These are phyloP conservation scores for Drepana arcuata DNA, from an alignment of 1,140 invertebrate species.

Conservation along the genomic window DNA sequence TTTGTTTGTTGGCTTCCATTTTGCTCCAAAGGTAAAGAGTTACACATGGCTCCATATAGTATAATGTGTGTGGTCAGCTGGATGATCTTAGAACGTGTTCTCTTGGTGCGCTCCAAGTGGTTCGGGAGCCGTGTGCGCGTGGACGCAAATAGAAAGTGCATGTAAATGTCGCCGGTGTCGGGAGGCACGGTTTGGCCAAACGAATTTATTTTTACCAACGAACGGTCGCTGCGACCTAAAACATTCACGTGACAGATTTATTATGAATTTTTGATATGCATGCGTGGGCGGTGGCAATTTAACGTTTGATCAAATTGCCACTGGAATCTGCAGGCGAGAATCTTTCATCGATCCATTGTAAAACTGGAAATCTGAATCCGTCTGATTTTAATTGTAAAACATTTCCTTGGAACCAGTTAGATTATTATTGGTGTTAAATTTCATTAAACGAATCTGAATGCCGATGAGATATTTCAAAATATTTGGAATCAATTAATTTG, in stretches of 20 bases:
- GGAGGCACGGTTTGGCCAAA: conserved; percentile 18
- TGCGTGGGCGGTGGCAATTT: conserved; percentile 16
- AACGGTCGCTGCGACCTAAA: conserved; percentile 31
- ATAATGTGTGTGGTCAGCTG: too few relatives aligned
- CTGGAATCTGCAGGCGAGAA: conserved; percentile 6
- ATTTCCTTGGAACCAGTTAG: too few relatives aligned
- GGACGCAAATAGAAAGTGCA: conserved; percentile 58
- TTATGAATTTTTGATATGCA: conserved; percentile 43
- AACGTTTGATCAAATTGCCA: conserved; percentile 13
- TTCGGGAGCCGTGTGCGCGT: conserved; percentile 23
- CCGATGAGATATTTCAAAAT: too few relatives aligned
- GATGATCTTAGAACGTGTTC: too few relatives aligned
- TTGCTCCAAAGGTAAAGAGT: too few relatives aligned
- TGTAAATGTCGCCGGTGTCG: conserved; percentile 45
- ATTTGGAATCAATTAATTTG: too few relatives aligned
- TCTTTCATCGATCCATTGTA: too few relatives aligned
- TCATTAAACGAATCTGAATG: too few relatives aligned
- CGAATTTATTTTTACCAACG: conserved; percentile 41
- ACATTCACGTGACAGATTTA: conserved; percentile 36
- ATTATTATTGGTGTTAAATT: too few relatives aligned
- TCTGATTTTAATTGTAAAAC: conserved; percentile 3
- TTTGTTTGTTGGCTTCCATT: too few relatives aligned
- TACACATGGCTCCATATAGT: too few relatives aligned
- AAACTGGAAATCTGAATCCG: conserved; percentile 3
- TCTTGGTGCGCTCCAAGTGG: conserved; percentile 6